Conservation (phyloP, 2,797 vertebrate genomes). For the Danio kyathit region DNA sequence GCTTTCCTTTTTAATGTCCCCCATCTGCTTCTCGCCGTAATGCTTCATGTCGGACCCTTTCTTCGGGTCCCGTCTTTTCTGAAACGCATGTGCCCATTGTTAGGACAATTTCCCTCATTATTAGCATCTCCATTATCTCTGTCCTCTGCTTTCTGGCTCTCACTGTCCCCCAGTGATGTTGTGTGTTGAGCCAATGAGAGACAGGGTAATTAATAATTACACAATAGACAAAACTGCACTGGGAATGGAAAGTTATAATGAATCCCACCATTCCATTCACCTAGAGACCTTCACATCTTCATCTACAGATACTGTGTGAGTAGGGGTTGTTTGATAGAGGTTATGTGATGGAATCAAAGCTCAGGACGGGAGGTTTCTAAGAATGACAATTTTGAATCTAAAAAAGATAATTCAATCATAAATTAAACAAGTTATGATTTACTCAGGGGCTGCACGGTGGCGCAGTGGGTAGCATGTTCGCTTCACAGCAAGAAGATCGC, state of each 20-base stretch:
- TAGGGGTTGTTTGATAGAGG: constrained; percentile 13
- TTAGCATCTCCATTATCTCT: constrained; percentile 46
- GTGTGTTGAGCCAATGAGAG: constrained; percentile 38
- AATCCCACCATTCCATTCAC: constrained; percentile 7
- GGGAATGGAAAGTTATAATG: constrained; percentile 25
- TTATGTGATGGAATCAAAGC: constrained; percentile 23
- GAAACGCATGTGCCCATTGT: constrained; percentile 32
- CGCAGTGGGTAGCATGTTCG: too few relatives aligned
- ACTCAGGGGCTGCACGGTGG: too few relatives aligned
- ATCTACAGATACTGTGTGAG: not conserved
- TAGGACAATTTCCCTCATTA: constrained; percentile 17
- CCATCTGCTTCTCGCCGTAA: constrained; percentile 34
- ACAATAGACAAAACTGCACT: constrained; percentile 7
- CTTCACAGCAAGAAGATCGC: too few relatives aligned
- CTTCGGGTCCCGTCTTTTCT: constrained; percentile 20
- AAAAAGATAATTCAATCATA: not conserved
- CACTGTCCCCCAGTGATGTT: constrained; percentile 19
- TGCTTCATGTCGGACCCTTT: constrained; percentile 28
- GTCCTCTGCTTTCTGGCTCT: constrained; percentile 21
- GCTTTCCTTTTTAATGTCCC: constrained; percentile 41
- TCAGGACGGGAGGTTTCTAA: not conserved
- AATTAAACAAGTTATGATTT: not conserved
- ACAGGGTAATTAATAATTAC: constrained; percentile 33
- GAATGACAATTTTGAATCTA: not conserved
- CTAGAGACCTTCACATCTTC: constrained; percentile 11